phyloP scores from a whole-genome alignment of 2,888 invertebrate genomes.

The Epirrhoe alternata region DNA sequence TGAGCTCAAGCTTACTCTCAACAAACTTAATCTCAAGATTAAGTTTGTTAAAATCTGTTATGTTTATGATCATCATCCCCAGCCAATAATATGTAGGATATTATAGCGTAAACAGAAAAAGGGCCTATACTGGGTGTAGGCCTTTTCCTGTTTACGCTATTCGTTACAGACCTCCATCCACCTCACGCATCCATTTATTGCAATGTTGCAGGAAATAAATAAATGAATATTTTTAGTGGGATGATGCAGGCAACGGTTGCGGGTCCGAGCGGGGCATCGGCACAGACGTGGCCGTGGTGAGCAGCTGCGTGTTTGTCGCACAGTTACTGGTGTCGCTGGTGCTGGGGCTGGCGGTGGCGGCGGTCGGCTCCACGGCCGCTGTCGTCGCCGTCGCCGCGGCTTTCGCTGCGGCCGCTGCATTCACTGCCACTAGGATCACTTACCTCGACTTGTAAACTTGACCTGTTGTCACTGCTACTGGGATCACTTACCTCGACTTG shows the following conservation, averaged over 20 bases:
- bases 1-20: too few species aligned
- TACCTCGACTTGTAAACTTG: constrained; percentile 91
- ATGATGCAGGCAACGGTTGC: constrained; percentile 73
- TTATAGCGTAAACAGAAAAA: too few species aligned
- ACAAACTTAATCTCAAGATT: too few species aligned
- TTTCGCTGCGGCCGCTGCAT: constrained; percentile 93
- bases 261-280: constrained; percentile 94
- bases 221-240: constrained; percentile 63
- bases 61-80: too few species aligned
- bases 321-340: constrained; percentile 95
- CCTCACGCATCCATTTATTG: too few species aligned
- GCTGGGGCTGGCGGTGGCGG: constrained; percentile 93
- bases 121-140: too few species aligned
- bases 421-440: constrained; percentile 94
- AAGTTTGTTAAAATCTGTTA: too few species aligned
- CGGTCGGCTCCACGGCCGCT: constrained; percentile 93
- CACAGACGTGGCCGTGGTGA: constrained; percentile 97
- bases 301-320: constrained; percentile 98
- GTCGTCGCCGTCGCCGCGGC: constrained; percentile 94
- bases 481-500: not conserved
- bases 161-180: too few species aligned
- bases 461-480: not conserved
- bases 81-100: too few species aligned
- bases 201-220: not conserved
- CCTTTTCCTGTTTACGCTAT: too few species aligned